A percentile compares a stretch with the other conserved stretches of the same genome.
phyloP scores from a whole-genome alignment of 2,888 invertebrate genomes.

The Zele albiditarsus region DNA sequence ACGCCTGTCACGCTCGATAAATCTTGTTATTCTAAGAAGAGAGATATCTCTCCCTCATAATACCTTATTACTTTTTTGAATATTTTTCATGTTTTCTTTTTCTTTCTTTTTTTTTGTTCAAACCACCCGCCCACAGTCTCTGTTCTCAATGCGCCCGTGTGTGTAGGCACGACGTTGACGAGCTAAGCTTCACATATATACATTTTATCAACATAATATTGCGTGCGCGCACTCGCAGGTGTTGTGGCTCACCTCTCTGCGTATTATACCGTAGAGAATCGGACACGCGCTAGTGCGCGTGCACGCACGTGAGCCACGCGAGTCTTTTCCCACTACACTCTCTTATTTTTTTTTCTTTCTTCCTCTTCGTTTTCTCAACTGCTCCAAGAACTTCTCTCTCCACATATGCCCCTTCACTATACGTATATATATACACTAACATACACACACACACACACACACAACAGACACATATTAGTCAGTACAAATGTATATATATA shows the following conservation, averaged over 20 bases:
- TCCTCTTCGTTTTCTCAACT: constrained; percentile 19
- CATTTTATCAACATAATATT: neutral
- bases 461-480: neutral
- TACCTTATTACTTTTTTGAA: neutral
- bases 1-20: neutral
- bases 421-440: neutral
- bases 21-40: neutral
- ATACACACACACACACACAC: too few relatives aligned
- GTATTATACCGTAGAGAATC: neutral
- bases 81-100: neutral
- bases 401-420: neutral
- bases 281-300: constrained; percentile 26
- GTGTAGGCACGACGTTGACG: neutral
- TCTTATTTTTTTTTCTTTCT: constrained; percentile 26
- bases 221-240: neutral
- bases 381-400: constrained; percentile 17
- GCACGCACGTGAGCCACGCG: constrained; percentile 38
- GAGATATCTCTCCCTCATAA: neutral
- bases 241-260: neutral
- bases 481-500: neutral
- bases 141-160: neutral
- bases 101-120: neutral
- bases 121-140: neutral
- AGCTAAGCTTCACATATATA: neutral
- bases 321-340: constrained; percentile 30